A percentile compares a stretch with the other conserved stretches of the same genome.
Evolutionary conservation across 23 tunicate genomes (phyloP).

Genomic region (Styela clava): DNA sequence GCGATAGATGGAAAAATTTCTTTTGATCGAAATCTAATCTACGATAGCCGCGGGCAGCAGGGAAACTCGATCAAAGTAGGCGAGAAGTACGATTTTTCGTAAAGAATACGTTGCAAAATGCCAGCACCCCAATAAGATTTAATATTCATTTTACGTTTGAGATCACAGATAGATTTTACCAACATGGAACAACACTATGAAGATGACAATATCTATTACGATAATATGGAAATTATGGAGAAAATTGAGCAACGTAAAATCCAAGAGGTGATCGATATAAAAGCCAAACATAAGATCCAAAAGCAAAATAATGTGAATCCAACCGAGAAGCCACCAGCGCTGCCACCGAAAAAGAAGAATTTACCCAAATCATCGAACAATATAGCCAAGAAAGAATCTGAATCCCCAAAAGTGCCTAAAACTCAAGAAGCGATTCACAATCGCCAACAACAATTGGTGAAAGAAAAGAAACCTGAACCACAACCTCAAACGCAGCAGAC

Average conservation of each 20-base stretch:
- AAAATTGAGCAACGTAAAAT: constrained; percentile 50
- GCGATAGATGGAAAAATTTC: neutral
- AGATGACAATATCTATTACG: constrained; percentile 69
- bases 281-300: constrained; percentile 10
- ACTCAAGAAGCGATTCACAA: neutral
- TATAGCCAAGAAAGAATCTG: neutral
- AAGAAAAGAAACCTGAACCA: neutral
- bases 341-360: constrained; percentile 19
- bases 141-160: too few relatives aligned
- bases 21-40: neutral
- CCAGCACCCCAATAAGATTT: neutral
- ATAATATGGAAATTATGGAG: constrained; percentile 87
- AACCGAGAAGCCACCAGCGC: neutral
- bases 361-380: neutral
- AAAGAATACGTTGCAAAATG: neutral
- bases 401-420: neutral
- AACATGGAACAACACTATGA: constrained; percentile 7
- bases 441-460: neutral
- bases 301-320: constrained; percentile 17
- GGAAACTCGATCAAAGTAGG: neutral
- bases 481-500: constrained; percentile 7
- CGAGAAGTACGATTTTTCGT: neutral
- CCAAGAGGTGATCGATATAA: constrained; percentile 29
- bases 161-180: neutral
- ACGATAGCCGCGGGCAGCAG: neutral